A percentile compares a stretch with the other conserved stretches of the same genome.
phyloP scores from a whole-genome alignment of 2,113 vertebrate species.

The Mionectes macconnelli region DNA sequence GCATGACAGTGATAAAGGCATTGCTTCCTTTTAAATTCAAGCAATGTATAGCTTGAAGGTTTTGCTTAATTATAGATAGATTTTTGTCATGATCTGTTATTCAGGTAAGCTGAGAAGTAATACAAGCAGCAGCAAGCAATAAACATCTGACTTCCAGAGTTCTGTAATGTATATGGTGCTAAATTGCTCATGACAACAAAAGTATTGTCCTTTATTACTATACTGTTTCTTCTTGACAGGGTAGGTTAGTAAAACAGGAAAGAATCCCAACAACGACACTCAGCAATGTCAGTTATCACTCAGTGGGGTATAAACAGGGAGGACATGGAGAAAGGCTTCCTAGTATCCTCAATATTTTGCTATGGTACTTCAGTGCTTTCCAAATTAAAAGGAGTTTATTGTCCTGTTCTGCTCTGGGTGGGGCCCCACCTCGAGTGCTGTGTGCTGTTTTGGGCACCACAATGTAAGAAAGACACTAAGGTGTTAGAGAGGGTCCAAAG shows the following conservation, averaged over 20 bases:
- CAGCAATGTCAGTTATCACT: neutral
- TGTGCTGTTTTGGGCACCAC: neutral
- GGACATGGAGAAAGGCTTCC: neutral
- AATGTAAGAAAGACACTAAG: neutral
- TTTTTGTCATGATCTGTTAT: slow-evolving; percentile 3
- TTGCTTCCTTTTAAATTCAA: neutral
- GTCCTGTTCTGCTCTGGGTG: neutral
- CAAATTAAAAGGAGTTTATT: neutral
- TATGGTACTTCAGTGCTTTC: neutral
- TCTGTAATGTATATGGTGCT: neutral
- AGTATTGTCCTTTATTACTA: slow-evolving; percentile 15
- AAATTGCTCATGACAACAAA: slow-evolving; percentile 50
- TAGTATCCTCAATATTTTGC: neutral
- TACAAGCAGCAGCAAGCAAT: neutral
- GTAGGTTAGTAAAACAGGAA: slow-evolving; percentile 49
- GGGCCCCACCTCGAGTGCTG: neutral
- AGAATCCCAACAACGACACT: neutral
- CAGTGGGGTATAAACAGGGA: neutral
- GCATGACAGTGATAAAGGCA: neutral
- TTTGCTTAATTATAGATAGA: slow-evolving; percentile 21
- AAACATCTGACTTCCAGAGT: slow-evolving; percentile 17
- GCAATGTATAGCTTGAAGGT: neutral
- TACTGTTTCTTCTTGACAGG: slow-evolving; percentile 56
- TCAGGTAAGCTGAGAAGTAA: neutral
- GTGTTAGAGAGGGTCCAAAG: neutral